A percentile compares a stretch with the other conserved stretches of the same genome.
Evolutionary conservation across 2,113 vertebrate genomes (phyloP).

Genomic region (Burhinus oedicnemus): DNA sequence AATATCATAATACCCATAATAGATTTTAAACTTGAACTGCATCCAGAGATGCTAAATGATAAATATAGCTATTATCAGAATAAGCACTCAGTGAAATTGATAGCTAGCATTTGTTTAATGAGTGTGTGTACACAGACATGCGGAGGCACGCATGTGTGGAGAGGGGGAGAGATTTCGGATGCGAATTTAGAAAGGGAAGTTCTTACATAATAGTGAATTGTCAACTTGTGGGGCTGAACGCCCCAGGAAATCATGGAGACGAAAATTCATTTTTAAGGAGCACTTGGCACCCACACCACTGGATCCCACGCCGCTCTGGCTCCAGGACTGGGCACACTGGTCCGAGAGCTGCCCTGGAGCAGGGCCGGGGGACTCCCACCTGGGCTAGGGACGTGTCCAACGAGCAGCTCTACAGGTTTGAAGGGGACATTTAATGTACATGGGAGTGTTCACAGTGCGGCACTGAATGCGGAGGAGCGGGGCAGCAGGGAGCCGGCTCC

Average conservation of each 20-base stretch:
- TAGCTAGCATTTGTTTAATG: constrained; percentile 36
- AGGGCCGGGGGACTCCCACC: background rate
- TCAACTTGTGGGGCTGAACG: rapidly evolving
- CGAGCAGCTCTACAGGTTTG: rapidly evolving
- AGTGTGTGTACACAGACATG: background rate
- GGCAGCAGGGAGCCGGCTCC: background rate
- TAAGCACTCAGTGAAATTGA: constrained; percentile 48
- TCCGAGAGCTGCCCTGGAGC: rapidly evolving
- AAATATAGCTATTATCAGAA: constrained; percentile 61
- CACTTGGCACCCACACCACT: rapidly evolving
- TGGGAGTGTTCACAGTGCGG: rapidly evolving
- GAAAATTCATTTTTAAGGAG: rapidly evolving
- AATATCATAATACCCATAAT: constrained; percentile 51
- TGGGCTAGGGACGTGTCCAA: rapidly evolving
- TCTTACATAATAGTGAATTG: rapidly evolving
- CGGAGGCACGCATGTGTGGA: background rate
- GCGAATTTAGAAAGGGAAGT: rapidly evolving
- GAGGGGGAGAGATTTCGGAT: rapidly evolving
- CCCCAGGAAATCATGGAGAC: rapidly evolving
- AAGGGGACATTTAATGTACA: rapidly evolving
- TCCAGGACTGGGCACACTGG: background rate
- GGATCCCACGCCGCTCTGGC: rapidly evolving
- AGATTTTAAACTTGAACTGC: constrained; percentile 47
- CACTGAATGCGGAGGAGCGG: no score
- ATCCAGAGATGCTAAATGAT: constrained; percentile 65